phyloP scores from a whole-genome alignment of 1,140 invertebrate genomes.

The Thrips palmi region DNA sequence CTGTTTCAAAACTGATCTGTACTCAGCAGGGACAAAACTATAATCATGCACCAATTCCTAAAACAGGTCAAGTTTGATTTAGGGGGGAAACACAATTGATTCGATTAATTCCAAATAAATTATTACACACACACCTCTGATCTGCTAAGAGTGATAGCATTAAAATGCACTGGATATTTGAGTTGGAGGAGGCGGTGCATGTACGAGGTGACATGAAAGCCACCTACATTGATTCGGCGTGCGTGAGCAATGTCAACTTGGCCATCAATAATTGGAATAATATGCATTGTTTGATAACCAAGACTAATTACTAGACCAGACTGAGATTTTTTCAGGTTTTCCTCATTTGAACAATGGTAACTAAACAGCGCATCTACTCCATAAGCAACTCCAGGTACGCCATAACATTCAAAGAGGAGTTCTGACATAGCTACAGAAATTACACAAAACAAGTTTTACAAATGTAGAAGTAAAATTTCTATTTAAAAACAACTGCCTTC shows the following conservation, averaged over 20 bases:
- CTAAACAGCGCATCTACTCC: conserved; percentile 77
- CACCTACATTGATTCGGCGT: conserved; percentile 71
- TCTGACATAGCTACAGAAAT: conserved; percentile 70
- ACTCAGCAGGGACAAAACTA: conserved; percentile 57
- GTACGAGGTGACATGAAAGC: conserved; percentile 67
- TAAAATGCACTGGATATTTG: conserved; percentile 82
- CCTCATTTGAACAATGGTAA: conserved; percentile 46
- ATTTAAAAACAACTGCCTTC: neutral
- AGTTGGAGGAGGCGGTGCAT: conserved; percentile 80
- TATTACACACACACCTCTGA: conserved; percentile 41
- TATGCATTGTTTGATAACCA: conserved; percentile 74
- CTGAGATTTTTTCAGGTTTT: conserved; percentile 23
- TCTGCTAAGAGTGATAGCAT: conserved; percentile 66
- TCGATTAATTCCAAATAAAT: neutral
- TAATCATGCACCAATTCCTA: conserved; percentile 68
- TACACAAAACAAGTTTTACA: conserved; percentile 14
- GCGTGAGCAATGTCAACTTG: conserved; percentile 44
- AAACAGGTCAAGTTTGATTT: conserved; percentile 9
- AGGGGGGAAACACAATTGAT: neutral
- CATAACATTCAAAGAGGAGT: conserved; percentile 85
- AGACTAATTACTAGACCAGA: conserved; percentile 61
- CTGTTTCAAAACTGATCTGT: conserved; percentile 52
- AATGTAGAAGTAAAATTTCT: conserved; percentile 5
- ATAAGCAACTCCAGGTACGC: conserved; percentile 66
- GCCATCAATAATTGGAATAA: conserved; percentile 63